Evolutionary conservation across 2,797 vertebrate genomes (phyloP).

Genomic region (Danio choprae): DNA sequence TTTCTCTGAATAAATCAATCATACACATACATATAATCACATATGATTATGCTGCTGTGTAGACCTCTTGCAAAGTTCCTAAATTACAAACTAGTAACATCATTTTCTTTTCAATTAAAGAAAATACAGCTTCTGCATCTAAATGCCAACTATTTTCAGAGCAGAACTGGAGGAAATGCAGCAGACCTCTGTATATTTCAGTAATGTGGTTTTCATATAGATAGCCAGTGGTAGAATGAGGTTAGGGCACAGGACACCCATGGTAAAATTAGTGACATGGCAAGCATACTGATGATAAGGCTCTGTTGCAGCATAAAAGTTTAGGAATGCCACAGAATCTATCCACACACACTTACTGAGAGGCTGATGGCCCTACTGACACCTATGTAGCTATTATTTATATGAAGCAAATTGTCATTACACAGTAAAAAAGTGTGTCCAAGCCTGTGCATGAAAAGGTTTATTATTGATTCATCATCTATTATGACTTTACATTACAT

Average conservation of each 20-base stretch:
- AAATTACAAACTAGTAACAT: constrained; percentile 47
- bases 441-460: not conserved
- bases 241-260: not conserved
- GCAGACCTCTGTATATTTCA: constrained; percentile 14
- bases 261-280: constrained; percentile 19
- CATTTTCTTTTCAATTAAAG: constrained; percentile 36
- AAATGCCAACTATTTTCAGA: constrained; percentile 22
- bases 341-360: not conserved
- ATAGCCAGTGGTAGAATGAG: constrained; percentile 1
- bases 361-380: not conserved
- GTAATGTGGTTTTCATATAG: constrained; percentile 29
- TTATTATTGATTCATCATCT: not conserved
- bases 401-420: not conserved
- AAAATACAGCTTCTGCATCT: constrained; percentile 36
- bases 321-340: constrained; percentile 9
- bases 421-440: not conserved
- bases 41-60: constrained; percentile 32
- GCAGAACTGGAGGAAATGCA: constrained; percentile 6
- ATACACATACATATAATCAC: constrained; percentile 28
- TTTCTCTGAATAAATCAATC: constrained; percentile 23
- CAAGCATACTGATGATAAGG: constrained; percentile 20
- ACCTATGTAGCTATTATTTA: not conserved
- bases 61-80: constrained; percentile 33
- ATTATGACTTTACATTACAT: not conserved
- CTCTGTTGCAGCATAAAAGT: not conserved